These are phyloP conservation scores for Acrocephalus scirpaceus DNA, from an alignment of 2,797 vertebrate genomes.

Conservation along the genomic window DNA sequence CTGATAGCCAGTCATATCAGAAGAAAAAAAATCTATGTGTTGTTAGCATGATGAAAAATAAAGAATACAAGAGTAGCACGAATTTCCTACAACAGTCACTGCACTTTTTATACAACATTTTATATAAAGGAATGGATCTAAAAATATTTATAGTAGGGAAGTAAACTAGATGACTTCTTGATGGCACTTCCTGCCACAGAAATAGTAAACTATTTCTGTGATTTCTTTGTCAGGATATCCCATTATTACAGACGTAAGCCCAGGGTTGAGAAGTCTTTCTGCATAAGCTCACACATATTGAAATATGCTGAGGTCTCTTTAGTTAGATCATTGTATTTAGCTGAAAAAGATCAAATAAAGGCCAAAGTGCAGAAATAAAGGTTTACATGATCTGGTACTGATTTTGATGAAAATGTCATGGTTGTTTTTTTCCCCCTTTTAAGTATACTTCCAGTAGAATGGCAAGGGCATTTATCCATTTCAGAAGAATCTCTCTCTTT, in stretches of 20 bases:
- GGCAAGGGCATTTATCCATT: background rate
- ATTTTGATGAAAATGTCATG: background rate
- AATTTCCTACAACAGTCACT: background rate
- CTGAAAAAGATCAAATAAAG: background rate
- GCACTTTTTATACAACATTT: background rate
- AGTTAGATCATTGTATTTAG: background rate
- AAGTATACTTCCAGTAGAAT: background rate
- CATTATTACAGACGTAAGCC: background rate
- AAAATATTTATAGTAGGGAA: background rate
- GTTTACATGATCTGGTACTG: background rate
- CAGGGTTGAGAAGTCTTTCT: background rate
- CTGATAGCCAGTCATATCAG: background rate
- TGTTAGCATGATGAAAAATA: background rate
- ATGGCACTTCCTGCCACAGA: background rate
- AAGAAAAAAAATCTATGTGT: background rate
- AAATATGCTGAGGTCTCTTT: background rate
- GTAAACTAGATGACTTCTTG: background rate
- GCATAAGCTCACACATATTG: background rate
- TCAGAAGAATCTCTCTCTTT: background rate
- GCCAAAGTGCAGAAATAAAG: background rate
- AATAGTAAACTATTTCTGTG: background rate
- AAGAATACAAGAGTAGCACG: background rate
- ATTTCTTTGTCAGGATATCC: background rate
- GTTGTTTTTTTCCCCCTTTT: accelerated
- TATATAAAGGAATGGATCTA: background rate